A percentile compares a stretch with the other conserved stretches of the same genome.
Evolutionary conservation across 2,113 vertebrate species (phyloP).

Genomic region (Jacana jacana): DNA sequence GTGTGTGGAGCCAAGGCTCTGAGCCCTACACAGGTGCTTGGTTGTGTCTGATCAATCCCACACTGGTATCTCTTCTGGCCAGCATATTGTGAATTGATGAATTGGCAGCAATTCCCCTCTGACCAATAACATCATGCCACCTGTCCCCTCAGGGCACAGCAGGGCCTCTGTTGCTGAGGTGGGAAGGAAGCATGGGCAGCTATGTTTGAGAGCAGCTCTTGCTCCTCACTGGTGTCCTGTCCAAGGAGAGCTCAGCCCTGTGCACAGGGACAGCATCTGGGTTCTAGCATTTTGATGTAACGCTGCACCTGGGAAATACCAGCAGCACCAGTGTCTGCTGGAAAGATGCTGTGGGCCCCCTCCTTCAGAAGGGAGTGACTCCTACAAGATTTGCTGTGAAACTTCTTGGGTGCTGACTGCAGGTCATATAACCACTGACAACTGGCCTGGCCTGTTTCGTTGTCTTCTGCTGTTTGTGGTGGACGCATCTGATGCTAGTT

Average conservation of each 20-base stretch:
- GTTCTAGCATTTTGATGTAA: neutral
- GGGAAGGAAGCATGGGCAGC: rapidly evolving
- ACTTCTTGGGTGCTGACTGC: neutral
- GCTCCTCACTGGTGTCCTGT: too few relatives aligned
- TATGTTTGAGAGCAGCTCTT: neutral
- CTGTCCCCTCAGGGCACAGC: neutral
- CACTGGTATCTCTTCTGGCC: neutral
- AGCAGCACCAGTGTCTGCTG: neutral
- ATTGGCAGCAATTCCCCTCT: neutral
- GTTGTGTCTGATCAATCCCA: neutral
- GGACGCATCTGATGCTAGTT: neutral
- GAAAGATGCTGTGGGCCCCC: too few relatives aligned
- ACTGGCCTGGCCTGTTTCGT: neutral
- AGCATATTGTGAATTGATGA: neutral
- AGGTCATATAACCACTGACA: rapidly evolving
- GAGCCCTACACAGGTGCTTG: rapidly evolving
- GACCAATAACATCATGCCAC: neutral
- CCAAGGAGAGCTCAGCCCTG: neutral
- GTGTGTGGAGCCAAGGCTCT: neutral
- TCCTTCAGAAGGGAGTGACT: neutral
- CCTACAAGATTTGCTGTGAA: neutral
- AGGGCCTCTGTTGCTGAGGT: rapidly evolving
- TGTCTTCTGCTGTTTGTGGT: neutral
- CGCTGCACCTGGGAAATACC: rapidly evolving
- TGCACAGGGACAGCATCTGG: too few relatives aligned